These are phyloP conservation scores for Gallinago stenura DNA, from an alignment of 2,797 vertebrate genomes.

Conservation along the genomic window DNA sequence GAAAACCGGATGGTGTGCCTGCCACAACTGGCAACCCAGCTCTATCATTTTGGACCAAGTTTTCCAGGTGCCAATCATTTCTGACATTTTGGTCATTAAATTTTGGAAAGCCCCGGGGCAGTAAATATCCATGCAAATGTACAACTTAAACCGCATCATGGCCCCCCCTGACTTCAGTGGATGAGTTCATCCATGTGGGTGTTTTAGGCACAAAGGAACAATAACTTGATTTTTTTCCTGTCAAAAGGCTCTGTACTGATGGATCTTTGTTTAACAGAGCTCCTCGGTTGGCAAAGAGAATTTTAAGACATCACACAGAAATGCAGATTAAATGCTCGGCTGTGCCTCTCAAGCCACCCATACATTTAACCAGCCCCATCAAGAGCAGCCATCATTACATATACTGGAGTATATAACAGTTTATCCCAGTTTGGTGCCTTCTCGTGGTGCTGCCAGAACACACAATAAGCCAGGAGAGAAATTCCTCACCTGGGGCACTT, in stretches of 20 bases:
- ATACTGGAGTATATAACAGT: background rate
- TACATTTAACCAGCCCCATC: background rate
- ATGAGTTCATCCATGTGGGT: background rate
- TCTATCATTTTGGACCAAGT: background rate
- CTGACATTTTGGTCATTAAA: background rate
- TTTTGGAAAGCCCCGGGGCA: background rate
- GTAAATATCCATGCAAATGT: background rate
- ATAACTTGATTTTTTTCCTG: background rate
- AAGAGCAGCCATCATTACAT: background rate
- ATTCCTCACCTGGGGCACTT: background rate
- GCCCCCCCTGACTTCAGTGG: background rate
- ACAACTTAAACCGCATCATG: background rate
- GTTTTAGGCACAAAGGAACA: background rate
- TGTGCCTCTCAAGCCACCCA: background rate
- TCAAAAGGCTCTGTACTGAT: background rate
- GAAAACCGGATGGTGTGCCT: background rate
- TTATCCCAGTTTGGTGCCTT: background rate
- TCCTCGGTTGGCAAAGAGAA: background rate
- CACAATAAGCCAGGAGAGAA: background rate
- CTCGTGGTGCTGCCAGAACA: background rate
- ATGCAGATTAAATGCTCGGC: background rate
- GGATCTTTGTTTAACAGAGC: background rate
- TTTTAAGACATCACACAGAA: background rate
- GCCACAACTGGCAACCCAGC: background rate
- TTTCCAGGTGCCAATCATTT: background rate